Percentiles rank a stretch among this genome's conserved stretches.
These are phyloP conservation scores for Tangara arthus DNA, from an alignment of 2,797 vertebrate genomes.

Conservation along the genomic window DNA sequence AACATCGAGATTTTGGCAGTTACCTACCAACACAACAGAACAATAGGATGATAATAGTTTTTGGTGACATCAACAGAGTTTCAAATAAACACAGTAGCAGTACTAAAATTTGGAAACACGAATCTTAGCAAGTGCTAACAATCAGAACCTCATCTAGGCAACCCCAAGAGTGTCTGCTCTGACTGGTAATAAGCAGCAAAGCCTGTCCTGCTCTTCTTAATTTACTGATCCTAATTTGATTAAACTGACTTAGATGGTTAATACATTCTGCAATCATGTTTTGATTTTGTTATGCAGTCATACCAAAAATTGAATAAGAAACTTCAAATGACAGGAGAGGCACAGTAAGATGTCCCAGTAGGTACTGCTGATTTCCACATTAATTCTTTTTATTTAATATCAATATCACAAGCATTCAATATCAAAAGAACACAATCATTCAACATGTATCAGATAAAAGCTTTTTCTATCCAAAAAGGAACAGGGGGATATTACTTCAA, in stretches of 20 bases:
- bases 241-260: background rate
- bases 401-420: slow-evolving; percentile 8
- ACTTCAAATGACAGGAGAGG: background rate
- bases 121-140: background rate
- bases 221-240: background rate
- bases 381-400: slow-evolving; percentile 32
- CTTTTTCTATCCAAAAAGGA: slow-evolving; percentile 14
- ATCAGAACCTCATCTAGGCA: background rate
- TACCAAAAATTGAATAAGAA: background rate
- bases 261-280: background rate
- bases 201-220: background rate
- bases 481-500: background rate
- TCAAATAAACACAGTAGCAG: background rate
- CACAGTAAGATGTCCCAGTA: slow-evolving; percentile 2
- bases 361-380: background rate
- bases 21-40: background rate
- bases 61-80: background rate
- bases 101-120: background rate
- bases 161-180: background rate
- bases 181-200: background rate
- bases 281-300: background rate
- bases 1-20: background rate
- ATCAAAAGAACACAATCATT: slow-evolving; percentile 3
- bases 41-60: background rate
- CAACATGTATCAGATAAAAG: slow-evolving; percentile 33